phyloP scores from a whole-genome alignment of 2,113 vertebrate species.

The Gadus macrocephalus region DNA sequence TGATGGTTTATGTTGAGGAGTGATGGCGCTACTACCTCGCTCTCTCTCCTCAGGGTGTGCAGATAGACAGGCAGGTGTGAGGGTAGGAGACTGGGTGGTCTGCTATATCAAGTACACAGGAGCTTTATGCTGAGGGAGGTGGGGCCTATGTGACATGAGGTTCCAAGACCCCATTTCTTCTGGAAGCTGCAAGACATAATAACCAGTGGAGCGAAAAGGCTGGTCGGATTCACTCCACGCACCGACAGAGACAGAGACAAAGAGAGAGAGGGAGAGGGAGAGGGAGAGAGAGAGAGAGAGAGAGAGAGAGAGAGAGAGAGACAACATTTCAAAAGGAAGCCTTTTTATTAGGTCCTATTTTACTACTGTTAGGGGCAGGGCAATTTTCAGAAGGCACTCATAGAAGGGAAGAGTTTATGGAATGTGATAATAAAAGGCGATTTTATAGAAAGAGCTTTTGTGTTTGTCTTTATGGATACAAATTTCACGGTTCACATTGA shows the following conservation, averaged over 20 bases:
- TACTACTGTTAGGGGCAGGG: too few relatives aligned
- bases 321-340: not conserved
- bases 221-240: not conserved
- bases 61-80: constrained; percentile 43
- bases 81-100: constrained; percentile 35
- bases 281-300: not conserved
- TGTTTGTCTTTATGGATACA: too few relatives aligned
- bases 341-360: not conserved
- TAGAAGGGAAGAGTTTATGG: too few relatives aligned
- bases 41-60: not conserved
- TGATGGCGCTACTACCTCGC: constrained; percentile 18
- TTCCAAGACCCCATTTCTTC: constrained; percentile 1
- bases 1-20: constrained; percentile 32
- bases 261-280: not conserved
- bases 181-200: not conserved
- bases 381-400: too few relatives aligned
- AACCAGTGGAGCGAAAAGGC: not conserved
- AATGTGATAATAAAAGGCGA: too few relatives aligned
- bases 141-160: not conserved
- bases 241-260: not conserved
- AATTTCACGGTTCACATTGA: too few relatives aligned
- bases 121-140: not conserved
- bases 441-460: too few relatives aligned
- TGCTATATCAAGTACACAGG: constrained; percentile 11
- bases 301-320: not conserved